Conservation (phyloP, 2,113 vertebrate species). For the Hypanus sabinus region DNA sequence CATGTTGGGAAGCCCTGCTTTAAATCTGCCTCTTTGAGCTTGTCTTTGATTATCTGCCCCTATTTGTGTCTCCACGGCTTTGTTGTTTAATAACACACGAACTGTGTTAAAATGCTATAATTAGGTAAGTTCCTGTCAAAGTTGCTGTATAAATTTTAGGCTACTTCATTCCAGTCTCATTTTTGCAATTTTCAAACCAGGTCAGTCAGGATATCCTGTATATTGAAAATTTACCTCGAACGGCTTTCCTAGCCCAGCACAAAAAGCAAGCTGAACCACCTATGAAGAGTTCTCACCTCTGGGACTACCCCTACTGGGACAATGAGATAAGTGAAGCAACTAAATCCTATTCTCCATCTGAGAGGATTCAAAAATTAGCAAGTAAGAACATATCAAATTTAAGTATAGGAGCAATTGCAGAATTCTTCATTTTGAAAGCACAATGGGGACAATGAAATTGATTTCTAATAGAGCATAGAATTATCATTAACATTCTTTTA, state of each 20-base stretch:
- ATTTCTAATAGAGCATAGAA: not conserved
- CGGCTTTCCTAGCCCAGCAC: not conserved
- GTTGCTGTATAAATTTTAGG: no score
- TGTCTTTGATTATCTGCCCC: no score
- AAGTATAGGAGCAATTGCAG: not conserved
- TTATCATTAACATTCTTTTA: not conserved
- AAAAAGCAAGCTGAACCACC: not conserved
- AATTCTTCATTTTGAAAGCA: not conserved
- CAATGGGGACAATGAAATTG: not conserved
- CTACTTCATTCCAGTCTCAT: not conserved
- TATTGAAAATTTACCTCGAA: not conserved
- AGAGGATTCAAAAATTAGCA: not conserved
- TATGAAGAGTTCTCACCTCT: not conserved
- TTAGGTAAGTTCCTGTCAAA: not conserved
- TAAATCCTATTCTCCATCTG: not conserved
- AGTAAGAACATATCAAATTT: not conserved
- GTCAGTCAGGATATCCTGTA: no score
- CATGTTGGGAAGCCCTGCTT: no score
- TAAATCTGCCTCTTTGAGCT: no score
- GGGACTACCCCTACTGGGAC: slow-evolving; percentile 3
- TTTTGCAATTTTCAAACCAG: not conserved
- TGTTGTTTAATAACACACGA: no score
- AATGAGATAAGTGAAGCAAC: not conserved
- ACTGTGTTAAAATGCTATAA: not conserved
- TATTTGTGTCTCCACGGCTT: no score